These are phyloP conservation scores for Lepidonotus clava DNA, from an alignment of 2,888 invertebrate species.

Conservation along the genomic window DNA sequence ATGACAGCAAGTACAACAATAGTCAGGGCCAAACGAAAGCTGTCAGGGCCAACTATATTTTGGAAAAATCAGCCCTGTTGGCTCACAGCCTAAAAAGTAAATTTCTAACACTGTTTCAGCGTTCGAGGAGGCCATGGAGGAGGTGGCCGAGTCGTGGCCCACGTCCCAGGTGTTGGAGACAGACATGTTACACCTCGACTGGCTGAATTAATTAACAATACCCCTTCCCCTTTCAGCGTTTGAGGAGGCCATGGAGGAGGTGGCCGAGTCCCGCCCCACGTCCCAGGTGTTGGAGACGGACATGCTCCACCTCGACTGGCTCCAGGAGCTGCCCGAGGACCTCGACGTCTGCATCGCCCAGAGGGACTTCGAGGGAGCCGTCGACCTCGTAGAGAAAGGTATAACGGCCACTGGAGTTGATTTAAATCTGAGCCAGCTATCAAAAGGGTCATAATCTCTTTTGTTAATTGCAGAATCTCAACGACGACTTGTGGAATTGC, in stretches of 20 bases:
- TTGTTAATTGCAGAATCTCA: no score
- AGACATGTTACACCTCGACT: conserved; percentile 81
- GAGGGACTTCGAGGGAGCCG: conserved; percentile 96
- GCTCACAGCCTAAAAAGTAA: conserved; percentile 96
- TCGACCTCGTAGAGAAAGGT: conserved; percentile 88
- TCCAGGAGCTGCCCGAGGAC: conserved; percentile 94
- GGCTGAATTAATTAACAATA: conserved; percentile 94
- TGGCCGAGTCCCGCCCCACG: conserved; percentile 58
- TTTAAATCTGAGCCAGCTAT: no score
- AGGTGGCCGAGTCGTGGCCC: conserved; percentile 56
- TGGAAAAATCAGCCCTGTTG: no score
- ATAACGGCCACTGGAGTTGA: no score
- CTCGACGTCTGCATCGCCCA: conserved; percentile 97
- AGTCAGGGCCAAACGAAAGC: no score
- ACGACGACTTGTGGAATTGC: no score
- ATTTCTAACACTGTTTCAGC: conserved; percentile 83
- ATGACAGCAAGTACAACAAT: no score
- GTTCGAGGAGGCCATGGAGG: conserved; percentile 42
- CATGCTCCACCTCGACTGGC: conserved; percentile 84
- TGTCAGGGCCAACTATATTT: no score
- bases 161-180: conserved; percentile 69
- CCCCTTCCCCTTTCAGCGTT: conserved; percentile 83
- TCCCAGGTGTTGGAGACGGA: conserved; percentile 71
- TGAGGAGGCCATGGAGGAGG: conserved; percentile 43
- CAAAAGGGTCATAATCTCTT: no score